Base-by-base conservation (phyloP, 92 coral and sea anemone genomes). In the Parazoanthus atlanticus region DNA sequence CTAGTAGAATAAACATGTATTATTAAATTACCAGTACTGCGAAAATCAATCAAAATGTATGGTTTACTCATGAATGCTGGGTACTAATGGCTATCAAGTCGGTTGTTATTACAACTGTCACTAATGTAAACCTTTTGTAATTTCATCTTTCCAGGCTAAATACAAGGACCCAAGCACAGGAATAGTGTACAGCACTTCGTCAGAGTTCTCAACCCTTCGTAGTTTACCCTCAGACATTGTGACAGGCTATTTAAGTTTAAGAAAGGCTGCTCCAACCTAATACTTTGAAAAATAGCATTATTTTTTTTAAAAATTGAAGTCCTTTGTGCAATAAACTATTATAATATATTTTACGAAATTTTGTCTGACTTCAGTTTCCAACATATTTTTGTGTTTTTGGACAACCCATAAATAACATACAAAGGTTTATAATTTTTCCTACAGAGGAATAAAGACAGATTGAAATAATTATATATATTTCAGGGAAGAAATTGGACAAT, bases 81-180 rank as follows among this genome's bases (percentile, higher is more conserved):
- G 46, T 30, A 30, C 49, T 12, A 13, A 87, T 1, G 19, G 58
- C 4, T 2, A 19, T 19, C 19, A 52, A 52, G 10, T 13, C 3
- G 21, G 3, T 52, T 28, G 19, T 66, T 41, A 7, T 12, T 29
- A 70, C 34, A 28, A 73, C 66, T 80, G 47, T 84, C 9, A 41
- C 33, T n/a, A 13, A 43, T 30, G 8, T 33, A 33, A 2, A 52
- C 34, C 43, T 32, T 10, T 80, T 56, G 54, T 86, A 82, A 32
- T 16, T 65, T 89, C 8, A 61, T 40, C 19, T 69, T 90, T 87
- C 34, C 80, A 97, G 99, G 98, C 99, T 17, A 97, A 97, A 77
- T 97, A 97, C 92, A 97, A 97, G 85, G 99, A 97, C 86, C 99
- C 99, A 31, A 93, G 98, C 84, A 97, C 99, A 54, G 96, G 98